Evolutionary conservation across 2,888 invertebrate genomes (phyloP).

Genomic region (Drosophila neutralis): DNA sequence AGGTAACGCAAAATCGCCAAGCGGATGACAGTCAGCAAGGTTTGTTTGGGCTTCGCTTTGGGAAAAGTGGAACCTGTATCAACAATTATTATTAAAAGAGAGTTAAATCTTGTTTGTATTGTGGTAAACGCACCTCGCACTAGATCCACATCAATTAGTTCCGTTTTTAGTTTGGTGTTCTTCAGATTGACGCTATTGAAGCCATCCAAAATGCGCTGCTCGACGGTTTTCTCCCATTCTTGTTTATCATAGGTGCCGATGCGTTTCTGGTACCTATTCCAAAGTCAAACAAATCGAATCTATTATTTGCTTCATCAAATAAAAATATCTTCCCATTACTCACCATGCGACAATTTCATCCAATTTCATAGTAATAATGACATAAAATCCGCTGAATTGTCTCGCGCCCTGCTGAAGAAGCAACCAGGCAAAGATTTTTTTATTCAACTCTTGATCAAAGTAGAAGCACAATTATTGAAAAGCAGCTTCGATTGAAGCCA

Average conservation of each 20-base stretch:
- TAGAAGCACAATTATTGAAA: conserved; percentile 14
- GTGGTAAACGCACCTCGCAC: conserved; percentile 90
- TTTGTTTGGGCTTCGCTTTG: conserved; percentile 97
- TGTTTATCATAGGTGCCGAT: conserved; percentile 99
- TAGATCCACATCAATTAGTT: conserved; percentile 97
- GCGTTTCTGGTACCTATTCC: conserved; percentile 94
- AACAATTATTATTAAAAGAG: not conserved
- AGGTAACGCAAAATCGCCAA: conserved; percentile 92
- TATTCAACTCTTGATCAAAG: conserved; percentile 18
- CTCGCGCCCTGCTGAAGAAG: conserved; percentile 48
- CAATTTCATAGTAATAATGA: conserved; percentile 84
- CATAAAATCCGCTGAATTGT: conserved; percentile 69
- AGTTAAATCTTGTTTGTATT: not conserved
- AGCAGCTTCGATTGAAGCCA: conserved; percentile 5
- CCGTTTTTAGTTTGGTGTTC: conserved; percentile 93
- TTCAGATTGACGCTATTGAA: conserved; percentile 92
- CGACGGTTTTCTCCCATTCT: conserved; percentile 98
- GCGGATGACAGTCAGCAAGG: conserved; percentile 93
- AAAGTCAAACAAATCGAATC: conserved; percentile 3
- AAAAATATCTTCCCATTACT: conserved; percentile 36
- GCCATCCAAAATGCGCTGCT: conserved; percentile 94
- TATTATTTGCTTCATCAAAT: not conserved
- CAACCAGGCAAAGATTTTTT: conserved; percentile 11
- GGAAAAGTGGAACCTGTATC: conserved; percentile 96
- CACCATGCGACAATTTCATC: conserved; percentile 85